These are phyloP conservation scores for Sparidentex hasta DNA, from an alignment of 2,797 vertebrate genomes.

Conservation along the genomic window DNA sequence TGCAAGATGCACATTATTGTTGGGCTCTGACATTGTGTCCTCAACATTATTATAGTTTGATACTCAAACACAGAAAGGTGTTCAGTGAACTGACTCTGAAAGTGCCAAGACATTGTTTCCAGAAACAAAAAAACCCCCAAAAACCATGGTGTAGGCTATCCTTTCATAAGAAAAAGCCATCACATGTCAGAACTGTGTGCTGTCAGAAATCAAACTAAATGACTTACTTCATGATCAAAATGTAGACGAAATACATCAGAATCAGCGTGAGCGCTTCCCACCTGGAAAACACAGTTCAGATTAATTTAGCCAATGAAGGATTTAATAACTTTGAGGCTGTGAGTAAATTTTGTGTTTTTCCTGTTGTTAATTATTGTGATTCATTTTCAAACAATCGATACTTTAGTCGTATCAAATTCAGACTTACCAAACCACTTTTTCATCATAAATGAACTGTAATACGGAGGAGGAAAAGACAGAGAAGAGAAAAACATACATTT, in stretches of 20 bases:
- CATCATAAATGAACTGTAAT: slow-evolving; percentile 95
- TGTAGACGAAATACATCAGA: slow-evolving; percentile 95
- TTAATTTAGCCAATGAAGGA: neutral
- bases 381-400: neutral
- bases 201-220: neutral
- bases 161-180: neutral
- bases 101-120: neutral
- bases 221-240: slow-evolving; percentile 98
- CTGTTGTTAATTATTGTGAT: neutral
- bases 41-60: neutral
- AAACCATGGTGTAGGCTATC: neutral
- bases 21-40: neutral
- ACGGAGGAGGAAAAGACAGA: slow-evolving; percentile 43
- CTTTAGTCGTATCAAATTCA: neutral
- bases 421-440: slow-evolving; percentile 96
- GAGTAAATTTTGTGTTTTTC: neutral
- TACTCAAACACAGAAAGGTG: too few relatives aligned
- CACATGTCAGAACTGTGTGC: neutral
- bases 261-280: slow-evolving; percentile 95
- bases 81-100: neutral
- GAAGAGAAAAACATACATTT: slow-evolving; percentile 6
- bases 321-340: neutral
- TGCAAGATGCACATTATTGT: neutral
- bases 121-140: too few relatives aligned
- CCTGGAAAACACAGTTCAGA: slow-evolving; percentile 82